Percentiles rank a stretch among this genome's conserved stretches.
phyloP scores from a whole-genome alignment of 1,140 invertebrate species.

The Anastrepha obliqua region DNA sequence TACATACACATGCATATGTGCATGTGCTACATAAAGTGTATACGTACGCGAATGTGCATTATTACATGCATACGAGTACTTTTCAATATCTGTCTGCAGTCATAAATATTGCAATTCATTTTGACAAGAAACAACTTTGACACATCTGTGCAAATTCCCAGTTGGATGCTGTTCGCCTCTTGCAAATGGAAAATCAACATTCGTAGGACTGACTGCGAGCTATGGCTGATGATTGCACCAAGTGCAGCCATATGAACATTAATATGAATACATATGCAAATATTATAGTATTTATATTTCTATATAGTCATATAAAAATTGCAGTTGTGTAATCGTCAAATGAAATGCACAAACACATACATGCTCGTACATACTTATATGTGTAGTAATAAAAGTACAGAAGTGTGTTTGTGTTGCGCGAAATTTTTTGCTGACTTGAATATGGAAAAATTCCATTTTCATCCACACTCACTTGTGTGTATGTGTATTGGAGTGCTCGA shows the following conservation, averaged over 20 bases:
- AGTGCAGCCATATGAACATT: neutral
- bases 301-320: conserved; percentile 20
- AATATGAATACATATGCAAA: neutral
- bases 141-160: conserved; percentile 49
- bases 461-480: too few species aligned
- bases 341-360: neutral
- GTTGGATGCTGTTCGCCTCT: conserved; percentile 30
- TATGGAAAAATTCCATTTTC: too few species aligned
- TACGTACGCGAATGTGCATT: neutral
- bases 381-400: neutral
- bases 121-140: conserved; percentile 41
- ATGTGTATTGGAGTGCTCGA: too few species aligned
- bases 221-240: neutral
- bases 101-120: conserved; percentile 47
- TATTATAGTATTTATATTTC: neutral
- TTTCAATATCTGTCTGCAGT: conserved; percentile 41
- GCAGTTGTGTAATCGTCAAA: too few species aligned
- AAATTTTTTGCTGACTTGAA: neutral
- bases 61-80: neutral
- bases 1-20: neutral
- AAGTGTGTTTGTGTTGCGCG: neutral
- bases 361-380: neutral
- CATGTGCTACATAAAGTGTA: neutral
- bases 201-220: neutral
- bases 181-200: conserved; percentile 42